Conservation (phyloP, 2,113 vertebrate genomes). For the Eurystomus gularis region DNA sequence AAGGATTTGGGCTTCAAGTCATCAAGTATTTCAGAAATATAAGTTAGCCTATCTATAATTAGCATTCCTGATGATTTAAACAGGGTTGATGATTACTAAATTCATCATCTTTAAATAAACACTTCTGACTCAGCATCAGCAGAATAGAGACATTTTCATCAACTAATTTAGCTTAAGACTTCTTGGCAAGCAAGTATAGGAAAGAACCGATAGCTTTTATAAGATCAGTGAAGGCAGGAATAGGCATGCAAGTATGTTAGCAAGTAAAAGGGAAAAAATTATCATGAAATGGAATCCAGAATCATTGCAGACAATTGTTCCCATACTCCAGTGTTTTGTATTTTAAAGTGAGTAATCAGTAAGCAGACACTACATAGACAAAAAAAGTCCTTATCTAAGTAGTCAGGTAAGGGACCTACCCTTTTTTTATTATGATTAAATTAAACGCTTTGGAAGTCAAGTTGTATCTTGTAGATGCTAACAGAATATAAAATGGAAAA, state of each 20-base stretch:
- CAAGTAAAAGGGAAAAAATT: conserved; percentile 36
- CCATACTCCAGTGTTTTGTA: neutral
- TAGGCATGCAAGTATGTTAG: conserved; percentile 24
- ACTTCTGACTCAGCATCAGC: conserved; percentile 57
- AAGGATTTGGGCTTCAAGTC: conserved; percentile 1
- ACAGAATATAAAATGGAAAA: neutral
- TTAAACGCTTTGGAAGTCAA: neutral
- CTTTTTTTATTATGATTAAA: neutral
- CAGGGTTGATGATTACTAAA: conserved; percentile 39
- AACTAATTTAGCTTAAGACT: conserved; percentile 47
- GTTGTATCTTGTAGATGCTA: neutral
- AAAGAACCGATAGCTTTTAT: neutral
- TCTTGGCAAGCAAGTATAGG: conserved; percentile 36
- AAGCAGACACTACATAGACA: conserved; percentile 6
- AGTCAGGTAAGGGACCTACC: neutral
- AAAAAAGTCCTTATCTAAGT: neutral
- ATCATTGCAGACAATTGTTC: conserved; percentile 17
- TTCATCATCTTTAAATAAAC: conserved; percentile 65
- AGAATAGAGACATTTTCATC: conserved; percentile 52
- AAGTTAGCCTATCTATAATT: conserved; percentile 44
- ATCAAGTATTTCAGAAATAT: conserved; percentile 38
- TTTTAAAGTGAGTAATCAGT: conserved; percentile 35
- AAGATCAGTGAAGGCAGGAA: conserved; percentile 46
- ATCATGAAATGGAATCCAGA: conserved; percentile 14
- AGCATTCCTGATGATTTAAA: conserved; percentile 46